These are phyloP conservation scores for Drosophila histrio DNA, from an alignment of 2,888 invertebrate genomes.

Conservation along the genomic window DNA sequence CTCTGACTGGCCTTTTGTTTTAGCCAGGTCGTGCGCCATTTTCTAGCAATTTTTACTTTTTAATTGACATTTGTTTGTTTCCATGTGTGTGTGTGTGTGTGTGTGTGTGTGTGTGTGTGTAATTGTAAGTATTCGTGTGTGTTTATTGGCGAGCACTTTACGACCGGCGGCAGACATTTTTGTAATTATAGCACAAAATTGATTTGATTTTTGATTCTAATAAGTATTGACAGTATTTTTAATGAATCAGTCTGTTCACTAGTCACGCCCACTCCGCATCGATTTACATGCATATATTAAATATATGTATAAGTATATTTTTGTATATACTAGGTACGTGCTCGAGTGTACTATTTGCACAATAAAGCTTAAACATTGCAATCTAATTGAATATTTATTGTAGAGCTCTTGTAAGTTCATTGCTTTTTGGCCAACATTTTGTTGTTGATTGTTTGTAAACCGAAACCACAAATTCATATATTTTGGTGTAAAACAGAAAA, in stretches of 20 bases:
- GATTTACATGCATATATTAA: neutral
- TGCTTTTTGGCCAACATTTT: neutral
- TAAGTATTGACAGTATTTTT: conserved; percentile 77
- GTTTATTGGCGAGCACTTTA: conserved; percentile 63
- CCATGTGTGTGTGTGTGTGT: conserved; percentile 8
- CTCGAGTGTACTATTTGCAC: conserved; percentile 26
- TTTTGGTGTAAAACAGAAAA: neutral
- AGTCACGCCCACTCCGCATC: conserved; percentile 19
- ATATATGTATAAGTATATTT: neutral
- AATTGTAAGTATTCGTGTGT: conserved; percentile 30
- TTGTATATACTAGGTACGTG: neutral
- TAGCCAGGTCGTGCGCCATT: conserved; percentile 71
- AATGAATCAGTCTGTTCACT: conserved; percentile 50
- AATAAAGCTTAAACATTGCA: conserved; percentile 50
- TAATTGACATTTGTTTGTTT: conserved; percentile 77
- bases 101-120: conserved; percentile 17
- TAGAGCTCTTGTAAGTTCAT: conserved; percentile 29
- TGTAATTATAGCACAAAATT: conserved; percentile 77
- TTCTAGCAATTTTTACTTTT: conserved; percentile 78
- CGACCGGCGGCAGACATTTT: conserved; percentile 74
- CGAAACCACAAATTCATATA: neutral
- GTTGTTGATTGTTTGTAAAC: neutral
- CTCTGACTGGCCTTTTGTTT: conserved; percentile 57
- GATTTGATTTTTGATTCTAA: conserved; percentile 78
- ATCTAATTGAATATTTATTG: conserved; percentile 58